Evolutionary conservation across 1,140 invertebrate genomes (phyloP), one percentile per base, ranked within the genome.

Genomic region (Homalodisca vitripennis): DNA sequence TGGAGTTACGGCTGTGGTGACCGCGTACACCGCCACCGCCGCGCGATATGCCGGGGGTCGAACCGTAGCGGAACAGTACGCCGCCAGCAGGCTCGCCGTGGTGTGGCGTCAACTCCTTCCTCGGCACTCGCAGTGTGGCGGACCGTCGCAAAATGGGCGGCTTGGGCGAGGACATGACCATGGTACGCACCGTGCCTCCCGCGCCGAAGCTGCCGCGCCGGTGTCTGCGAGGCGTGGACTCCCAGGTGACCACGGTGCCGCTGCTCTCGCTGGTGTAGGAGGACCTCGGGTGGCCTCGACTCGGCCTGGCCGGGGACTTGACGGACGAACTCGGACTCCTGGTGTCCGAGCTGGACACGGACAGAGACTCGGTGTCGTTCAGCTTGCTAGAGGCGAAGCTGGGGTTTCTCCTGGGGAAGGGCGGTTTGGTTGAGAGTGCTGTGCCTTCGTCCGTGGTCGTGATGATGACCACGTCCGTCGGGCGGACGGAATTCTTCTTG

Each of bases 1-100:
- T 91, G n/a, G 89, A 90, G 69, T 89, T 90, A 47, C 89, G 82
- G 0, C 87, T 86, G 75, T 90, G 87, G 75, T 90, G 87, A 1
- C 84, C 84, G 51, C 88, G 78, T 3, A 86, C 79, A 10, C 34
- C 34, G 0, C 79, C 79, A 34, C 79, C 76, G 0, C 79, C 74
- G 14, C 82, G 79, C 51, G 80, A 78, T 63, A 81, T 66, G 0
- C 48, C 70, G 20, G 71, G 51, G 6, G 73, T 70, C 3, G 71
- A 72, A 0, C 73, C 72, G 66, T 69, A 70, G 2, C 65, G 55
- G 51, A 30, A 41, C 31, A 66, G 30, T 14, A 66, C 30, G 17
- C 63, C 63, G 2, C 47, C 32, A 10, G 32, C 2, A 24, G 46
- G 32, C 1, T n/a, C 41, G 22, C 14, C 3, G 6, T 66, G 46